Conservation (phyloP, 2,888 invertebrate species). For the Catocala sponsa region DNA sequence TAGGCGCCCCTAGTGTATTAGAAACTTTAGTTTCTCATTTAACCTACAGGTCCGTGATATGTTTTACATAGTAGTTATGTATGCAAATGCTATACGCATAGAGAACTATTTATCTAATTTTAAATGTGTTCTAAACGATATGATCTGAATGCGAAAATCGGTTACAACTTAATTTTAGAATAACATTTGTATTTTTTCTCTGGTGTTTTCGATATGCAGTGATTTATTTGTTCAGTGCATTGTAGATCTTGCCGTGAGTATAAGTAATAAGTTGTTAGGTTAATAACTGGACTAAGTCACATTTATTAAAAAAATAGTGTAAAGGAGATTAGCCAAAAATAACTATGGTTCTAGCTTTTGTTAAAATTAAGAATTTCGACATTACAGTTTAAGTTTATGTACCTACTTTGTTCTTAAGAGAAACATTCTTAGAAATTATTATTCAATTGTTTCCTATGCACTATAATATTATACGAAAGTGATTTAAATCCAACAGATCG, state of each 20-base stretch:
- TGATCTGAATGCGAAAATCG: conserved; percentile 63
- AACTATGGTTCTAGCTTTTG: too few species aligned
- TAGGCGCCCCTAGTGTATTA: conserved; percentile 79
- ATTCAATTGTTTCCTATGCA: too few species aligned
- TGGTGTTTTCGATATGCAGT: conserved; percentile 66
- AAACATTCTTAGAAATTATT: too few species aligned
- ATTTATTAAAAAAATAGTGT: conserved; percentile 14
- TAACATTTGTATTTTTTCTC: conserved; percentile 70
- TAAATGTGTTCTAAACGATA: conserved; percentile 61
- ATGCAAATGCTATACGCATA: conserved; percentile 62
- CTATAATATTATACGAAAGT: too few species aligned
- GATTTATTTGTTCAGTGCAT: conserved; percentile 31
- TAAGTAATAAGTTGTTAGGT: conserved; percentile 29
- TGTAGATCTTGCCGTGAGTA: conserved; percentile 32
- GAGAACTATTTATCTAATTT: conserved; percentile 66
- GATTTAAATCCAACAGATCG: too few species aligned
- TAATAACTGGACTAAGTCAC: conserved; percentile 27
- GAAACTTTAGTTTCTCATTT: conserved; percentile 72
- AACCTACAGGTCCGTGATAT: conserved; percentile 70
- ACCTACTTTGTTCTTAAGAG: too few species aligned
- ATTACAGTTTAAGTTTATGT: too few species aligned
- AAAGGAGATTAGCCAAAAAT: too few species aligned
- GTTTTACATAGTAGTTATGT: conserved; percentile 61
- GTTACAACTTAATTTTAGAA: conserved; percentile 41
- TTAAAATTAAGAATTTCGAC: too few species aligned